Conservation (phyloP, 2,797 vertebrate genomes). For the Gobionotothen gibberifrons region DNA sequence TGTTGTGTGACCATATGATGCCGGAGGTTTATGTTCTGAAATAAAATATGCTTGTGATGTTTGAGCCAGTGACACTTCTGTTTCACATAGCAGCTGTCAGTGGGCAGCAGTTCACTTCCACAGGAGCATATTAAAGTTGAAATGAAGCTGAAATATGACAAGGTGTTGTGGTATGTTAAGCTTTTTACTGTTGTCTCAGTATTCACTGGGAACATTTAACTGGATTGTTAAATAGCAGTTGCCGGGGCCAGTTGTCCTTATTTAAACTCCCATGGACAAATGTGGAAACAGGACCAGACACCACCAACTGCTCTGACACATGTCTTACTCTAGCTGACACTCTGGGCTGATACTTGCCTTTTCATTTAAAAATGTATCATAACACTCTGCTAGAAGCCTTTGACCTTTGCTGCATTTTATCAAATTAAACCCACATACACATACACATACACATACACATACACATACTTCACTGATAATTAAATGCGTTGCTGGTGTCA, state of each 20-base stretch:
- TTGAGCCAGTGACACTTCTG: not conserved
- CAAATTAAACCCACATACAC: not conserved
- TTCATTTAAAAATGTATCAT: not conserved
- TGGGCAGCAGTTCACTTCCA: not conserved
- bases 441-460: no score
- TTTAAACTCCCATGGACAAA: not conserved
- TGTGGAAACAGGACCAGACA: conserved; percentile 21
- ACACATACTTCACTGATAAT: conserved; percentile 20
- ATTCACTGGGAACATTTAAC: not conserved
- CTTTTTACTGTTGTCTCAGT: not conserved
- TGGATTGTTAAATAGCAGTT: not conserved
- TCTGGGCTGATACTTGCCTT: not conserved
- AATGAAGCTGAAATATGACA: not conserved
- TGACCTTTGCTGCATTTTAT: not conserved
- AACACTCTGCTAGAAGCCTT: not conserved
- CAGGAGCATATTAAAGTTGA: not conserved
- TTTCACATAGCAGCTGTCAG: conserved; percentile 12
- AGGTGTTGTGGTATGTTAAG: not conserved
- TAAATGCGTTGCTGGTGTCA: conserved; percentile 21
- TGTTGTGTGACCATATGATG: not conserved
- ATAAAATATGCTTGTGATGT: conserved; percentile 8
- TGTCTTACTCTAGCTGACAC: not conserved
- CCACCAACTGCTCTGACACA: conserved; percentile 31
- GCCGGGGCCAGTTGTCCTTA: conserved; percentile 20
- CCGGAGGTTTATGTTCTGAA: conserved; percentile 1